Conservation (phyloP, 2,888 invertebrate genomes). For the Crocallis elinguaria region DNA sequence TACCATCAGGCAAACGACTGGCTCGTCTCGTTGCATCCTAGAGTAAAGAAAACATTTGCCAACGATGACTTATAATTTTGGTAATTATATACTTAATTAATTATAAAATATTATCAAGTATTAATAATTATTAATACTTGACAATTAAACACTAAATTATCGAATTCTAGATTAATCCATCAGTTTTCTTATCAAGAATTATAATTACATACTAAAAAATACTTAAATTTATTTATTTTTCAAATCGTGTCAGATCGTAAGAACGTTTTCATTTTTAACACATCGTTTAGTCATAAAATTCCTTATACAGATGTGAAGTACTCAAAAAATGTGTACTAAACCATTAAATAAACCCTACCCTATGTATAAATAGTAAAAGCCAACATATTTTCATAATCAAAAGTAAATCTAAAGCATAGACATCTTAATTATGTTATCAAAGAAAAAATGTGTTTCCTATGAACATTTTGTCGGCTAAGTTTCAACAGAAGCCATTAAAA, state of each 20-base stretch:
- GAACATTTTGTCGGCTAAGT: constrained; percentile 60
- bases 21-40: no score
- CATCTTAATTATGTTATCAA: constrained; percentile 72
- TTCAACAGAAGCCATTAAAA: constrained; percentile 62
- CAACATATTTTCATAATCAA: constrained; percentile 24
- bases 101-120: no score
- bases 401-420: constrained; percentile 26
- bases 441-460: constrained; percentile 67
- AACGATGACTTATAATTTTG: no score
- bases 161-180: no score
- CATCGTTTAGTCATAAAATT: constrained; percentile 13
- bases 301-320: constrained; percentile 7
- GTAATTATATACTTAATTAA: no score
- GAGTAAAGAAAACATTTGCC: no score
- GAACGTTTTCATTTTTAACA: constrained; percentile 6
- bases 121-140: no score
- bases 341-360: background rate
- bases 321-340: constrained; percentile 5
- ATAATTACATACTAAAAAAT: no score
- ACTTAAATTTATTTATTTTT: background rate
- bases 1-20: no score
- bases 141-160: no score
- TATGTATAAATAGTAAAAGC: constrained; percentile 2
- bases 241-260: background rate
- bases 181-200: no score